These are phyloP conservation scores for Eurytoma adleriae DNA, from an alignment of 2,888 invertebrate species.

Conservation along the genomic window DNA sequence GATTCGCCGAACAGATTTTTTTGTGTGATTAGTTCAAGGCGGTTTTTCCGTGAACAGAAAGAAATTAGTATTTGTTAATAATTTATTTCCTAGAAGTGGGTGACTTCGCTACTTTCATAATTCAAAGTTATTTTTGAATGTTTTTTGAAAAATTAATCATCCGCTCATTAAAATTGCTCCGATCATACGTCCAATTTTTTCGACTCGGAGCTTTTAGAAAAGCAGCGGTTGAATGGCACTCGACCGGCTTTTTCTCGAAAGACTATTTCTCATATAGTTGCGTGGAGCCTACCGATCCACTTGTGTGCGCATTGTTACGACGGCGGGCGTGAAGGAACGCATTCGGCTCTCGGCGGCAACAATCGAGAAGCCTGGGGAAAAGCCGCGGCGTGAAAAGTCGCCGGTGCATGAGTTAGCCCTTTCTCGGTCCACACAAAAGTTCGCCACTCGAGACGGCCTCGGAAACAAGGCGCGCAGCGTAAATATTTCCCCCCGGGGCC, in stretches of 20 bases:
- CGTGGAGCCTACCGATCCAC: neutral
- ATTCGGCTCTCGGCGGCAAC: constrained; percentile 40
- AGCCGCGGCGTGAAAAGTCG: constrained; percentile 34
- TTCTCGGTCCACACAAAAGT: constrained; percentile 58
- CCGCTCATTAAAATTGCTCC: too few species aligned
- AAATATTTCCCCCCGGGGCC: constrained; percentile 63
- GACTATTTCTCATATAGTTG: constrained; percentile 1
- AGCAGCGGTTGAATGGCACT: neutral
- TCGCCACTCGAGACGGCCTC: constrained; percentile 58
- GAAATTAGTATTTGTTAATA: too few species aligned
- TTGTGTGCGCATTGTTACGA: constrained; percentile 19
- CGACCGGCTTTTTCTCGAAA: neutral
- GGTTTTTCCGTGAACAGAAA: too few species aligned
- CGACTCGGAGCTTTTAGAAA: neutral
- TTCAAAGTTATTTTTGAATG: too few species aligned
- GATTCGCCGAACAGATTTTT: too few species aligned
- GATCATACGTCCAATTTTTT: too few species aligned
- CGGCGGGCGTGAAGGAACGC: constrained; percentile 45
- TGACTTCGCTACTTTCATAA: too few species aligned
- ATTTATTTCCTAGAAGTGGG: too few species aligned
- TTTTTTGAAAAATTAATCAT: too few species aligned
- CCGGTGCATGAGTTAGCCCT: constrained; percentile 62
- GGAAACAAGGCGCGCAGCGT: constrained; percentile 45
- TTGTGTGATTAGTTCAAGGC: too few species aligned
- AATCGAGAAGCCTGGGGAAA: constrained; percentile 12